Percentiles rank a stretch among this genome's conserved stretches.
These are phyloP conservation scores for Epinephelus fuscoguttatus DNA, from an alignment of 2,113 vertebrate genomes.

Conservation along the genomic window DNA sequence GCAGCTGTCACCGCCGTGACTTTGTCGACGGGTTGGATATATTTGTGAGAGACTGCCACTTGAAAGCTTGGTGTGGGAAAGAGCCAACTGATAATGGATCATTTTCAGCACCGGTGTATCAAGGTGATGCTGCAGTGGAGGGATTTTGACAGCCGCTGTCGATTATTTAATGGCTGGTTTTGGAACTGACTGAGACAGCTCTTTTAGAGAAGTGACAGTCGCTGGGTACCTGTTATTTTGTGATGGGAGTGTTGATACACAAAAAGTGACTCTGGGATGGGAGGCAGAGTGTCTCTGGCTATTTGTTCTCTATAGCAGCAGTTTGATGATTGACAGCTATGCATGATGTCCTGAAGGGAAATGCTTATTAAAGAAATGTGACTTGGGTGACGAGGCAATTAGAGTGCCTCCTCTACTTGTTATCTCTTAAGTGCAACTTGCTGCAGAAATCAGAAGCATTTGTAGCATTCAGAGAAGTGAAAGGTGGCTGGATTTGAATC, in stretches of 20 bases:
- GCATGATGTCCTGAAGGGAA: constrained; percentile 10
- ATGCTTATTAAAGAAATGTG: constrained; percentile 20
- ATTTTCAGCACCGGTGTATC: constrained; percentile 31
- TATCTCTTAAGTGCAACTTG: constrained; percentile 25
- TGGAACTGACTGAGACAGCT: constrained; percentile 43
- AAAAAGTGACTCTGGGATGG: constrained; percentile 17
- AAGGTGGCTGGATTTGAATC: constrained; percentile 17
- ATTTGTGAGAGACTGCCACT: constrained; percentile 41
- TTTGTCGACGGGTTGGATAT: constrained; percentile 3
- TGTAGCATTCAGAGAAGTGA: constrained; percentile 1
- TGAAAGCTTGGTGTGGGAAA: constrained; percentile 32
- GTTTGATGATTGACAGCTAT: constrained; percentile 24
- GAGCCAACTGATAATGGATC: constrained; percentile 50
- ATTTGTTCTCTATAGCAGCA: not conserved
- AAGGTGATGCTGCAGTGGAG: constrained; percentile 33
- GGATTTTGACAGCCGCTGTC: constrained; percentile 51
- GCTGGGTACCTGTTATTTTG: constrained; percentile 42
- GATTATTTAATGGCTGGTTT: constrained; percentile 51
- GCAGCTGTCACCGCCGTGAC: constrained; percentile 28
- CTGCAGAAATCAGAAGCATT: constrained; percentile 3
- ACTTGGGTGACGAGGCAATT: constrained; percentile 39
- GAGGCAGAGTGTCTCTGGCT: constrained; percentile 14
- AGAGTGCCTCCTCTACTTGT: constrained; percentile 13
- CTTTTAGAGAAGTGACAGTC: constrained; percentile 48
- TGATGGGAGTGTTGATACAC: constrained; percentile 25